phyloP scores from a whole-genome alignment of 2,113 vertebrate genomes.

The Solenodon paradoxus region DNA sequence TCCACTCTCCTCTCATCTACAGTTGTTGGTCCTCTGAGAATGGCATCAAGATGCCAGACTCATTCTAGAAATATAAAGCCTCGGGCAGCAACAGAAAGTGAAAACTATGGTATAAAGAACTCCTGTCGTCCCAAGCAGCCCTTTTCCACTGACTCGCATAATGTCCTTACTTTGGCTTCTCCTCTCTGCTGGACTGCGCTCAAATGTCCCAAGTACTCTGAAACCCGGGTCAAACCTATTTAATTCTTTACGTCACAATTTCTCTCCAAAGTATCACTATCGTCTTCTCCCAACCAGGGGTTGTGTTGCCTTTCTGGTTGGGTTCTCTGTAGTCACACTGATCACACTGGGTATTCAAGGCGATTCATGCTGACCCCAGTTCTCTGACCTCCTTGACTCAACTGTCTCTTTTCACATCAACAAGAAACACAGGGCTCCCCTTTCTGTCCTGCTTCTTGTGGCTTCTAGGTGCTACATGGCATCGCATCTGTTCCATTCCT shows the following conservation, averaged over 20 bases:
- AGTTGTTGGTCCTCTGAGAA: not conserved
- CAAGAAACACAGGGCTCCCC: not conserved
- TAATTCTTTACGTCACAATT: not conserved
- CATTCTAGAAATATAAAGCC: not conserved
- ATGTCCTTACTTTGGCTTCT: not conserved
- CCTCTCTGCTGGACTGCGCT: not conserved
- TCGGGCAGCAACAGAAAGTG: not conserved
- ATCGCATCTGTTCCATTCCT: not conserved
- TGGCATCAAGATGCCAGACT: accelerated
- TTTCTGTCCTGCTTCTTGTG: not conserved
- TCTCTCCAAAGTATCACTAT: not conserved
- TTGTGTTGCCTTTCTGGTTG: not conserved
- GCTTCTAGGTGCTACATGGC: not conserved
- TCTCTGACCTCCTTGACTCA: not conserved
- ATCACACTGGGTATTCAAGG: not conserved
- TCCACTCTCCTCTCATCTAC: not conserved
- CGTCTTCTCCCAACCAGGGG: not conserved
- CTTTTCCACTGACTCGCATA: not conserved
- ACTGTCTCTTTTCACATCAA: not conserved
- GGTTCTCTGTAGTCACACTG: not conserved
- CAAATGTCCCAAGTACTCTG: not conserved
- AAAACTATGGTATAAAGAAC: not conserved
- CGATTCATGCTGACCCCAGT: not conserved
- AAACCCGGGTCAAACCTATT: not conserved
- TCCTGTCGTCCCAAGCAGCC: not conserved